Conservation (phyloP, 1,140 invertebrate species). For the Euglossa dilemma region DNA sequence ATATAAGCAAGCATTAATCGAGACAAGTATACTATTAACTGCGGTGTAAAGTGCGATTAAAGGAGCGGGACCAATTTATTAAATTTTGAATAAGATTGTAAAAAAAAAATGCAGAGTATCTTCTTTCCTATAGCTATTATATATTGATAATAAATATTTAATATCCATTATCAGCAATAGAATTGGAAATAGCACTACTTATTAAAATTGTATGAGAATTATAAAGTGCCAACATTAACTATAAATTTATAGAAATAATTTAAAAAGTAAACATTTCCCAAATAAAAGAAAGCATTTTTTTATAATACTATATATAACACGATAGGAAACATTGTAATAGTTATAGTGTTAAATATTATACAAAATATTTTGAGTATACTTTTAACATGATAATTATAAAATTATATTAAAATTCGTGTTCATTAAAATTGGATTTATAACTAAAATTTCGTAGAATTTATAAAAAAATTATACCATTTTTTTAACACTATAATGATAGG, state of each 20-base stretch:
- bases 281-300: background rate
- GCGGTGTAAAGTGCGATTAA: slow-evolving; percentile 62
- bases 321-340: background rate
- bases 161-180: slow-evolving; percentile 14
- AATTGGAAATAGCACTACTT: background rate
- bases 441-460: background rate
- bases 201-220: slow-evolving; percentile 26
- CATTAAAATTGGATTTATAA: background rate
- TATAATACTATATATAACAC: background rate
- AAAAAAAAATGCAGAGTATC: background rate
- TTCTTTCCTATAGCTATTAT: background rate
- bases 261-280: background rate
- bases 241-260: background rate
- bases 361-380: background rate
- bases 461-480: background rate
- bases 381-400: background rate
- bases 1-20: slow-evolving; percentile 47
- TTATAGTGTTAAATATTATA: slow-evolving; percentile 13
- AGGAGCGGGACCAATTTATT: slow-evolving; percentile 62
- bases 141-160: background rate
- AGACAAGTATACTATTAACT: slow-evolving; percentile 33
- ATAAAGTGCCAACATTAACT: slow-evolving; percentile 54
- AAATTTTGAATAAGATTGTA: slow-evolving; percentile 49
- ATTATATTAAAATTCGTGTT: background rate
- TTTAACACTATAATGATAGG: background rate